These are phyloP conservation scores for Telmatochromis bifrenatus DNA, from an alignment of 2,113 vertebrate species.

Conservation along the genomic window DNA sequence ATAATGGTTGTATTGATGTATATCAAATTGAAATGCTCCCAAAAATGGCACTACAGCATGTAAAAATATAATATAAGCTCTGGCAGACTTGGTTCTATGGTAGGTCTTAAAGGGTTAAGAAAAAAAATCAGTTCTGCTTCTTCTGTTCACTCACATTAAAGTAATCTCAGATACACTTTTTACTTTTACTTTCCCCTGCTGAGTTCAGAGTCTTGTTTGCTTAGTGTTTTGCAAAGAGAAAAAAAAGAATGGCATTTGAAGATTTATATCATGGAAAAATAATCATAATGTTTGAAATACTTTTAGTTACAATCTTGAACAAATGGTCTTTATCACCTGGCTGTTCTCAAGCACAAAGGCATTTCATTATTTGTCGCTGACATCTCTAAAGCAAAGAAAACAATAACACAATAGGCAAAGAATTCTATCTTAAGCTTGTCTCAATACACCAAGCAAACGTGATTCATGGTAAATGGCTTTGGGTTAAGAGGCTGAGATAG, in stretches of 20 bases:
- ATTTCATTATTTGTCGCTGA: slow-evolving; percentile 20
- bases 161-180: neutral
- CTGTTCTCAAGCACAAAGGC: slow-evolving; percentile 17
- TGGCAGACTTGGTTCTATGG: accelerated
- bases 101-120: neutral
- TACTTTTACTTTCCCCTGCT: neutral
- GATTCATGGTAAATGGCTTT: slow-evolving; percentile 26
- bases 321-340: neutral
- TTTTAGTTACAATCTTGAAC: neutral
- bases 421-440: slow-evolving; percentile 28
- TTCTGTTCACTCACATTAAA: neutral
- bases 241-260: neutral
- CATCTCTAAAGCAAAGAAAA: slow-evolving; percentile 44
- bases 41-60: accelerated
- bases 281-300: neutral
- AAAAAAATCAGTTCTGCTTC: neutral
- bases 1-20: neutral
- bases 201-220: neutral
- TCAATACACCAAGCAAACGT: slow-evolving; percentile 35
- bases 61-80: neutral
- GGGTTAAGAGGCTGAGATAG: slow-evolving; percentile 21
- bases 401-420: slow-evolving; percentile 8
- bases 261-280: neutral
- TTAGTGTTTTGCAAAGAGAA: neutral
- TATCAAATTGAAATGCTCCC: neutral